A percentile compares a stretch with the other conserved stretches of the same genome.
These are phyloP conservation scores for Astyanax mexicanus DNA, from an alignment of 2,797 vertebrate species.

Conservation along the genomic window DNA sequence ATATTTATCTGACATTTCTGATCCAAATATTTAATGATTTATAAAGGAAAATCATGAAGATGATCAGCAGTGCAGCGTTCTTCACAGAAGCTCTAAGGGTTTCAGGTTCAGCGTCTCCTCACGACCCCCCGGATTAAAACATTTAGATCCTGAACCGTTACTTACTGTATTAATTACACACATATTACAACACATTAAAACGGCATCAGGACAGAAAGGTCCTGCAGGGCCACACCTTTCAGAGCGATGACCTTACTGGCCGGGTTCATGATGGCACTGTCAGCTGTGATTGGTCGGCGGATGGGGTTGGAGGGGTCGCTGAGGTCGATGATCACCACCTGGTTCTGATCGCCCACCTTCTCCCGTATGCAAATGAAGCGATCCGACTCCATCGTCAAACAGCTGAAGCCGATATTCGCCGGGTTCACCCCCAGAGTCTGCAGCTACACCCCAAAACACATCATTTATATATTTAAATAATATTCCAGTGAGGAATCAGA, in stretches of 20 bases:
- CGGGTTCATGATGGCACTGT: constrained; percentile 95
- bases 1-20: too few relatives aligned
- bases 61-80: too few relatives aligned
- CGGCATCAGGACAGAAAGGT: too few relatives aligned
- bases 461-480: background rate
- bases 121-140: too few relatives aligned
- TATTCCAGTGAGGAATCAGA: too few relatives aligned
- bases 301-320: constrained; percentile 87
- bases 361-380: constrained; percentile 94
- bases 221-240: constrained; percentile 87
- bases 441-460: constrained; percentile 73
- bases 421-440: constrained; percentile 93
- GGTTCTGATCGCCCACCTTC: constrained; percentile 92
- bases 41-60: too few relatives aligned
- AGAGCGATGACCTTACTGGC: constrained; percentile 93
- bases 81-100: too few relatives aligned
- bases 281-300: constrained; percentile 89
- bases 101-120: too few relatives aligned
- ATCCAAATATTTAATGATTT: too few relatives aligned
- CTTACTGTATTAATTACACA: too few relatives aligned
- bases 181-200: too few relatives aligned
- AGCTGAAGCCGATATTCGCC: constrained; percentile 92
- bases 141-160: too few relatives aligned
- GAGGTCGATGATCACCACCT: constrained; percentile 92
- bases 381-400: constrained; percentile 94